Evolutionary conservation across 2,113 vertebrate genomes (phyloP).

Genomic region (Rhabdornis inornatus): DNA sequence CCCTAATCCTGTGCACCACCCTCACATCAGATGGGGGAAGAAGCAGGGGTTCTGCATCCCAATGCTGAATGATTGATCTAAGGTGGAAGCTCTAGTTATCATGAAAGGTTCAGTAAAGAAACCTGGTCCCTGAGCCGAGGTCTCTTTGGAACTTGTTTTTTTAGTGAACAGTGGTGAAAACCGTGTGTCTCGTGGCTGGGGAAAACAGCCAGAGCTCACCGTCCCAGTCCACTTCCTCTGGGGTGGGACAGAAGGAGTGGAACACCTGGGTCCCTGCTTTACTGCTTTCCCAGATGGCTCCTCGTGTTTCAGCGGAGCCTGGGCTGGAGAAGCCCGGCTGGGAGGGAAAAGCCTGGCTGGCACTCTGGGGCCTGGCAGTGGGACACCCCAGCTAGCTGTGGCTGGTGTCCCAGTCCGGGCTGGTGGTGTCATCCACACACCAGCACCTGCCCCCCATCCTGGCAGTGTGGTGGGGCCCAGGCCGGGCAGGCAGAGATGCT

Average conservation of each 20-base stretch:
- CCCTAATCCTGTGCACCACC: background rate
- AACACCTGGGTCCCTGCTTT: background rate
- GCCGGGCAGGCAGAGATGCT: rapidly evolving
- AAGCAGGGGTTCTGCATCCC: background rate
- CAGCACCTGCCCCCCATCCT: background rate
- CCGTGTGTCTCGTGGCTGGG: rapidly evolving
- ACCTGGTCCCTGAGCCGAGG: background rate
- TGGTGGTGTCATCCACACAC: background rate
- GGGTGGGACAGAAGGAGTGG: background rate
- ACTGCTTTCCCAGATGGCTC: background rate
- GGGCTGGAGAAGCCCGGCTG: background rate
- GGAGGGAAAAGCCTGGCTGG: background rate
- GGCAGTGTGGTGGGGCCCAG: rapidly evolving
- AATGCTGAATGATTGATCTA: background rate
- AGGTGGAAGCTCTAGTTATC: background rate
- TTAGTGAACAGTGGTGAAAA: background rate
- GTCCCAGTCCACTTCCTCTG: background rate
- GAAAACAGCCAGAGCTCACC: background rate
- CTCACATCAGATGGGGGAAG: background rate
- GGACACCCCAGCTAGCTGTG: background rate
- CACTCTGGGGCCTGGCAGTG: background rate
- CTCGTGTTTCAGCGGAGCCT: background rate
- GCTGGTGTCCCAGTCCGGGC: background rate
- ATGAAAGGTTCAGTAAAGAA: constrained; percentile 10
- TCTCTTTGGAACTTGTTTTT: background rate